Base-by-base conservation (phyloP, 2,797 vertebrate species). In the Benthosema pterotum region DNA sequence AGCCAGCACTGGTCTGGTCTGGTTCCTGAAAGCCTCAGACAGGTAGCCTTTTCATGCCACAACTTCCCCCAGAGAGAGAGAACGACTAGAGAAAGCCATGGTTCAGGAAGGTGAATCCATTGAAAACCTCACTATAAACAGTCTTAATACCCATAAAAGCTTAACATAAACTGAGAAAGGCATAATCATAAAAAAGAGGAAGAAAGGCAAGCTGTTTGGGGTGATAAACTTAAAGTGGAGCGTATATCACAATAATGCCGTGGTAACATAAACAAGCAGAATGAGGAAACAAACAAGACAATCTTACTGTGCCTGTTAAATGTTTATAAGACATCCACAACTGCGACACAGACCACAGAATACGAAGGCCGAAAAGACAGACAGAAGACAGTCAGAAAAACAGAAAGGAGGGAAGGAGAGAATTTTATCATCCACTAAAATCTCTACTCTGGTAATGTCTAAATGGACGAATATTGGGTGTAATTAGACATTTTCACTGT, bases 231-330 rank as follows among this genome's bases (percentile, higher is more conserved):
- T 38, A 38, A 38, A 49, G 43, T 77, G 83, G 79, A 79, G 72
- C 71, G 15, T 52, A 63, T 77, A 68, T 68, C 83, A 85, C 74
- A 74, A 38, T 32, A 32, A 32, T 57, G 2, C 67, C 47, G 14
- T 68, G 63, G 60, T 58, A 83, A 85, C 83, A 80, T 71, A 90
- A 88, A 53, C 58, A 78, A 19, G 51, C 77, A 38, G 57, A 43
- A 78, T 55, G 68, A 75, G 65, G 71, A 87, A 84, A 87, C 74
- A 90, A 91, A 89, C 79, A 82, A 76, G 65, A 69, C 77, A 77
- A 83, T 83, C 78, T 87, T 87, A 67, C 70, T 82, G 78, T 82
- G 72, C 72, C 77, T 67, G 80, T 84, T 80, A 85, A 82, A 82
- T 80, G 83, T 85, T 89, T 85, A 82, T 65, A 70, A 82, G 78